Percentiles rank a stretch among this genome's conserved stretches.
phyloP scores from a whole-genome alignment of 64 coral and sea anemone species.

The Montipora cactus region DNA sequence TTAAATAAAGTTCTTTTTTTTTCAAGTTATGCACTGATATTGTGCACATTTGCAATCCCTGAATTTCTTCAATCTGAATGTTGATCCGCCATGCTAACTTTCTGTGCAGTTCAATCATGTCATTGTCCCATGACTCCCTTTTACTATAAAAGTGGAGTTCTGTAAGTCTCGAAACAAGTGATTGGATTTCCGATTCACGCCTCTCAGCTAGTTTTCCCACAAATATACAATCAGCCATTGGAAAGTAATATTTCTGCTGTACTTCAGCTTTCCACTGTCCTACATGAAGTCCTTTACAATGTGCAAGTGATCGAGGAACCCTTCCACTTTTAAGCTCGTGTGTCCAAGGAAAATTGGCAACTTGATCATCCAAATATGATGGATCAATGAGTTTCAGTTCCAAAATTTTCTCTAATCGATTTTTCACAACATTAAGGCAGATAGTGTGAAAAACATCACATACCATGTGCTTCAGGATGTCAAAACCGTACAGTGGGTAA shows the following conservation, averaged over 20 bases:
- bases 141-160: slow-evolving; percentile 73
- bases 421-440: slow-evolving; percentile 62
- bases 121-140: slow-evolving; percentile 27
- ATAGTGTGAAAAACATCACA: slow-evolving; percentile 39
- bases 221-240: slow-evolving; percentile 64
- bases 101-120: slow-evolving; percentile 56
- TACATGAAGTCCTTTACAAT: slow-evolving; percentile 19
- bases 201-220: slow-evolving; percentile 20
- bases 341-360: slow-evolving; percentile 22
- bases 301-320: slow-evolving; percentile 14
- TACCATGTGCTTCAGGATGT: slow-evolving; percentile 35
- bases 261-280: slow-evolving; percentile 64
- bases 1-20: too few relatives aligned
- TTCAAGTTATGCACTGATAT: slow-evolving; percentile 55
- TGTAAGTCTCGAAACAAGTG: slow-evolving; percentile 56
- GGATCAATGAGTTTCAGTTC: slow-evolving; percentile 20
- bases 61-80: slow-evolving; percentile 68
- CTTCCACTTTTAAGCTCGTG: slow-evolving; percentile 36
- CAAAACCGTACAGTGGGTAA: slow-evolving; percentile 58
- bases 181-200: slow-evolving; percentile 44
- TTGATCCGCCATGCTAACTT: slow-evolving; percentile 62
- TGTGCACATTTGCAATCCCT: slow-evolving; percentile 62
- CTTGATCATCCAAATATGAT: slow-evolving; percentile 11
- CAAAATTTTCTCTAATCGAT: slow-evolving; percentile 19
- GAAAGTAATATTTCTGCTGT: slow-evolving; percentile 37